Base-by-base conservation (phyloP, 2,797 vertebrate genomes). In the Chaenodraco wilsoni region DNA sequence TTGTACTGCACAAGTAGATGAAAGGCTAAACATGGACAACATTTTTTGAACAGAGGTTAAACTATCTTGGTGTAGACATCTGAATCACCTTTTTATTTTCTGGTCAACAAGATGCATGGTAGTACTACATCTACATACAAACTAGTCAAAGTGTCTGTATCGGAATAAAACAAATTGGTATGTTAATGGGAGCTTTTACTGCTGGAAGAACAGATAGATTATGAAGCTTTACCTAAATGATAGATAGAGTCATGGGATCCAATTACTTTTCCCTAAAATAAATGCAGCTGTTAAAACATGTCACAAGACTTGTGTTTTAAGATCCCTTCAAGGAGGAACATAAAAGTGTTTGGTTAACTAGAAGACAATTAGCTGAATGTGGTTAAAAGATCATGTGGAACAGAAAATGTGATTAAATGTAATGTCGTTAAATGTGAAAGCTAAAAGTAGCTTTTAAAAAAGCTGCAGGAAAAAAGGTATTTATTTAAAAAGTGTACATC, bases 331-430 rank as follows among this genome's bases (percentile, higher is more conserved):
- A 27, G 48, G 51, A 9, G 27, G 33, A 67, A 75, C 43, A 45
- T 3, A 5, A 12, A 41, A 50, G 19, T 11, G n/a, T 72, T 66
- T 61, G 1, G 4, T 55, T 45, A 63, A 37, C 12, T 6, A 0
- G 9, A 54, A 54, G 10, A 56, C 19, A 43, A 52, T 72, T 71
- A 61, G 48, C 37, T 64, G 16, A 59, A 51, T 58, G 19, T 33
- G 14, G 63, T 76, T 77, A 75, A 72, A 33, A 5, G 14, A 45
- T 72, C 72, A 84, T 11, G 33, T 65, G n/a, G 17, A 54, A 15
- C n/a, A 55, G 49, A 60, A 69, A 51, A 81, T 70, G 43, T 19
- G 48, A 21, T 81, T 73, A 79, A 56, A 65, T 54, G 50, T 73
- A 76, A 71, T 70, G 41, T 13, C 31, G 48, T 79, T 84, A 72